Conservation (phyloP, 2,113 vertebrate genomes). For the Columbina picui region DNA sequence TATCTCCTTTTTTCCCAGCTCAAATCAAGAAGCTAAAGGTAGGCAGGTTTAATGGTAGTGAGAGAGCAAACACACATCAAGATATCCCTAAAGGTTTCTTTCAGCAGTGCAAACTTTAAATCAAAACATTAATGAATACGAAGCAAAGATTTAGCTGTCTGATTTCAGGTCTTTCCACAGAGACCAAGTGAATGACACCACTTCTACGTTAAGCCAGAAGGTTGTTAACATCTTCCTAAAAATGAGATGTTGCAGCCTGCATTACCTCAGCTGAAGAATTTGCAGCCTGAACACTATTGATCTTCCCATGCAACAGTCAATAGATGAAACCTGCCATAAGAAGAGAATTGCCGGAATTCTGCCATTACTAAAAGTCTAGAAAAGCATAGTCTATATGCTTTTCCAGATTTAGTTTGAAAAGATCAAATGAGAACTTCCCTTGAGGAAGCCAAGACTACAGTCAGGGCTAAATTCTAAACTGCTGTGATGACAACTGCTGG, state of each 20-base stretch:
- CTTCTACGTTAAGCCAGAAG: not conserved
- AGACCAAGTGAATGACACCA: not conserved
- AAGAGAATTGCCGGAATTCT: not conserved
- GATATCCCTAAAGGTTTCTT: not conserved
- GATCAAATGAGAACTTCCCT: not conserved
- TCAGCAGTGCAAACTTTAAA: not conserved
- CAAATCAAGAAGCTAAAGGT: not conserved
- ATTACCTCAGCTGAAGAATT: not conserved
- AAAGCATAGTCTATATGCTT: not conserved
- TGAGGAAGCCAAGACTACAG: not conserved
- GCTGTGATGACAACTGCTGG: not conserved
- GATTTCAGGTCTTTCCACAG: constrained; percentile 7
- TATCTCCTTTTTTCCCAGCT: not conserved
- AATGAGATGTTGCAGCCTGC: not conserved
- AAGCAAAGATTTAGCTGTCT: not conserved
- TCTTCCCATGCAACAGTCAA: constrained; percentile 26
- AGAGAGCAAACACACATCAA: not conserved
- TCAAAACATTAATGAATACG: not conserved
- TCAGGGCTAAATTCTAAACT: not conserved
- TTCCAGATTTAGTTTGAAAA: not conserved
- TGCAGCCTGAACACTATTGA: constrained; percentile 39
- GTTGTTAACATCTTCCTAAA: constrained; percentile 4
- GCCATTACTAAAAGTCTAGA: not conserved
- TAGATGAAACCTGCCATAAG: not conserved
- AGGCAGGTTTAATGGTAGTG: not conserved